These are phyloP conservation scores for Peromyscus maniculatus DNA, from an alignment of 2,113 vertebrate genomes.

Conservation along the genomic window DNA sequence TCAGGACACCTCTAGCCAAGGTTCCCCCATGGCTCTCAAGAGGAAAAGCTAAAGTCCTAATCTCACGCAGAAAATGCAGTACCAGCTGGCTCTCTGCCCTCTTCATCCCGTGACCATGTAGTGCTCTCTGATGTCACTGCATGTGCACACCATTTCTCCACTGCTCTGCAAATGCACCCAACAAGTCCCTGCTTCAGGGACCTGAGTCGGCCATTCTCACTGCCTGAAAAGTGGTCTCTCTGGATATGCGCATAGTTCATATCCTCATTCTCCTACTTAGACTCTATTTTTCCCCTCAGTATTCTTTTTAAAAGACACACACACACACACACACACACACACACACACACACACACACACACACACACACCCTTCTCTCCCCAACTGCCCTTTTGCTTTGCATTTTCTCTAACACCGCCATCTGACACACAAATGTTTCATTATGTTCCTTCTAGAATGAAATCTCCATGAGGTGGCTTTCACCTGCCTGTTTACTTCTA, in stretches of 20 bases:
- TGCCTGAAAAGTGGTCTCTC: neutral
- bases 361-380: neutral
- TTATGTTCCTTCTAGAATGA: conserved; percentile 35
- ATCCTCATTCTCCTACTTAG: neutral
- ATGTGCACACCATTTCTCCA: neutral
- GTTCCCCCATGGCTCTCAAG: neutral
- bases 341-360: neutral
- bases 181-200: neutral
- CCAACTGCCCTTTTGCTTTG: neutral
- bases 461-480: neutral
- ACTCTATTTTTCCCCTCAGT: neutral
- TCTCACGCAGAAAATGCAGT: neutral
- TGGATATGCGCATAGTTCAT: neutral
- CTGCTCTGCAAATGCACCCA: neutral
- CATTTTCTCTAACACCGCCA: neutral
- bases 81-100: neutral
- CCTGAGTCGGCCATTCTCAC: neutral
- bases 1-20: neutral
- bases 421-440: neutral
- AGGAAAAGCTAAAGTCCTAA: neutral
- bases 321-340: neutral
- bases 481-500: neutral
- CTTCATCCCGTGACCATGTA: neutral
- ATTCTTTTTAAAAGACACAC: neutral
- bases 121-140: neutral